A percentile compares a stretch with the other conserved stretches of the same genome.
These are phyloP conservation scores for Tetrax tetrax DNA, from an alignment of 2,113 vertebrate genomes.

Conservation along the genomic window DNA sequence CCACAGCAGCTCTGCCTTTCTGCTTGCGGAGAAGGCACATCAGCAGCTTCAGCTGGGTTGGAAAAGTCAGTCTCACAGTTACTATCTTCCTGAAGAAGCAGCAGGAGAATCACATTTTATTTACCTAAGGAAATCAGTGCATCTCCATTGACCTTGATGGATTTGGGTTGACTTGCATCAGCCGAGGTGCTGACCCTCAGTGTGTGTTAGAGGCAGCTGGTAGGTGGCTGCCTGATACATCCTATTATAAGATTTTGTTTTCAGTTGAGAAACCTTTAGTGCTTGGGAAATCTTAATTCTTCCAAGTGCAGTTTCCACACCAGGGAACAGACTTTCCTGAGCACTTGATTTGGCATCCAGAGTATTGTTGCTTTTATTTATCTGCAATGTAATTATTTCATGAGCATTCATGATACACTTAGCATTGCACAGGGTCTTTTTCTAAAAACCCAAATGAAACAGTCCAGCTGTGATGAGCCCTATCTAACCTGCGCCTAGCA, in stretches of 20 bases:
- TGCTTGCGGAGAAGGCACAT: neutral
- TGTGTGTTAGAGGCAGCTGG: neutral
- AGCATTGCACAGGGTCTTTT: neutral
- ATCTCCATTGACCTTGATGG: neutral
- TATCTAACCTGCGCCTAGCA: neutral
- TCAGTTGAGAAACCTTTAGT: neutral
- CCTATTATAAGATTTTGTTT: neutral
- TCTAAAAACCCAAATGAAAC: neutral
- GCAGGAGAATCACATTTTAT: neutral
- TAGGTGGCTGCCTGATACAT: neutral
- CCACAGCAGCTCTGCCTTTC: neutral
- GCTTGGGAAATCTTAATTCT: neutral
- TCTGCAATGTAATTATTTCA: neutral
- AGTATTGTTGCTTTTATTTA: neutral
- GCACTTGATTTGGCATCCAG: neutral
- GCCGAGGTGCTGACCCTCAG: neutral
- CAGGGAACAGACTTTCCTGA: neutral
- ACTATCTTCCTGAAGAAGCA: neutral
- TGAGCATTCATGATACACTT: neutral
- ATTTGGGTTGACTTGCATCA: neutral
- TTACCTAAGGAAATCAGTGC: neutral
- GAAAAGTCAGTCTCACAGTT: neutral
- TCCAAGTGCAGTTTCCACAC: neutral
- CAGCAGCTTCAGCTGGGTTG: neutral
- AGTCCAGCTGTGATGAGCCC: neutral